Conservation (phyloP, 2,113 vertebrate species). For the Pangasianodon hypophthalmus region DNA sequence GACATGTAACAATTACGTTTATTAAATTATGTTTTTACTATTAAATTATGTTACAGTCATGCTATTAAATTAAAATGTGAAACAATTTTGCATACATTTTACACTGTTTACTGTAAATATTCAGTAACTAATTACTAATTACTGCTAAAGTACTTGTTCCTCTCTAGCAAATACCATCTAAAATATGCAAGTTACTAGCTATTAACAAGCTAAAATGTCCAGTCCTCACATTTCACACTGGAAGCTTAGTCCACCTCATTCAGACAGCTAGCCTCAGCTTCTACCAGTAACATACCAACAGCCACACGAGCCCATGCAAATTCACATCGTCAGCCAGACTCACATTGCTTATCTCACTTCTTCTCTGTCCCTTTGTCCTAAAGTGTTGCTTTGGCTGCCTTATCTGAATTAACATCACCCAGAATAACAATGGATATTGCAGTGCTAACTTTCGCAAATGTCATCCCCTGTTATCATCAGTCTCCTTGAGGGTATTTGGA, state of each 20-base stretch:
- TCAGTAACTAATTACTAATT: not conserved
- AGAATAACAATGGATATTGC: constrained; percentile 16
- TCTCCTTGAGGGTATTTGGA: not conserved
- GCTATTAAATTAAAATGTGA: not conserved
- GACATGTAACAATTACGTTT: not conserved
- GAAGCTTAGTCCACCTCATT: not conserved
- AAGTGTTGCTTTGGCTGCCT: constrained; percentile 12
- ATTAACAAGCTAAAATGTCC: not conserved
- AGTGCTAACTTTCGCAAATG: constrained; percentile 29
- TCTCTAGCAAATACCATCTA: not conserved
- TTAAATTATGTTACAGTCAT: not conserved
- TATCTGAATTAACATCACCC: constrained; percentile 14
- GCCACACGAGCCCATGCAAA: constrained; percentile 15
- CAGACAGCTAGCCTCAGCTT: not conserved
- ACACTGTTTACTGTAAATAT: not conserved
- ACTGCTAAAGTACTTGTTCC: not conserved
- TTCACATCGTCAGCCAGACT: constrained; percentile 6
- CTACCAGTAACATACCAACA: constrained; percentile 27
- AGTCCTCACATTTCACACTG: not conserved
- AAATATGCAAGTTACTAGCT: not conserved
- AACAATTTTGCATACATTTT: not conserved
- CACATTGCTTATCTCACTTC: not conserved
- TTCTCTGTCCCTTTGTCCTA: not conserved
- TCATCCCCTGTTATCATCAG: constrained; percentile 1
- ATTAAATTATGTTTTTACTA: not conserved